Percentiles rank a stretch among this genome's conserved stretches.
Conservation (phyloP, 2,113 vertebrate species). For the Pomatostomus ruficeps region DNA sequence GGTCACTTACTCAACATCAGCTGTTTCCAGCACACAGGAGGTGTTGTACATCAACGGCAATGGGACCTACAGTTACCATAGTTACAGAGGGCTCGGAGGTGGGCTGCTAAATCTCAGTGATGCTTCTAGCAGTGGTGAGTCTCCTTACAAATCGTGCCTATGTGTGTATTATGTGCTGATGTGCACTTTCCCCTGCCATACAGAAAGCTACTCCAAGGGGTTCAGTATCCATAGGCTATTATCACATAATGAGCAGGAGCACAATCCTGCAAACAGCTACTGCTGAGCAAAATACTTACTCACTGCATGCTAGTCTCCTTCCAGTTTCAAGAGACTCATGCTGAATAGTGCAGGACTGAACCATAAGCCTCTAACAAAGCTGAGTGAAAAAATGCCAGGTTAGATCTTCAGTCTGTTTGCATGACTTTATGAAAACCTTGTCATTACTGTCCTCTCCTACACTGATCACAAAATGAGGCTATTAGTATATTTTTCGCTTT, state of each 20-base stretch:
- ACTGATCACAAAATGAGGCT: not conserved
- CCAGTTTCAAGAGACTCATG: not conserved
- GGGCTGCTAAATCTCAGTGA: conserved; percentile 82
- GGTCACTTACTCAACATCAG: conserved; percentile 75
- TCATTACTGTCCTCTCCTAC: not conserved
- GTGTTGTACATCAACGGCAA: conserved; percentile 85
- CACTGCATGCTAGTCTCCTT: not conserved
- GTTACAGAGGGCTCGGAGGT: conserved; percentile 81
- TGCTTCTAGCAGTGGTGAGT: conserved; percentile 80
- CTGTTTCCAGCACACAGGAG: conserved; percentile 80
- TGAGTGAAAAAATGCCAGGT: not conserved
- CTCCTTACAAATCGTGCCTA: not conserved
- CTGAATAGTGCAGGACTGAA: not conserved
- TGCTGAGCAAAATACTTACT: conserved; percentile 17
- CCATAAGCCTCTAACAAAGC: not conserved
- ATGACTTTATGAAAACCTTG: not conserved
- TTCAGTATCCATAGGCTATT: not conserved
- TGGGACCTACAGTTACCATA: conserved; percentile 85
- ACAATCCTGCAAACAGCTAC: not conserved
- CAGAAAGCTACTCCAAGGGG: not conserved
- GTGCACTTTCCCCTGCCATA: not conserved
- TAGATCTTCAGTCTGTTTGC: not conserved
- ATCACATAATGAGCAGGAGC: not conserved
- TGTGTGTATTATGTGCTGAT: not conserved
- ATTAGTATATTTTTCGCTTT: not conserved